Conservation (phyloP, 2,888 invertebrate species). For the Diaperis boleti region DNA sequence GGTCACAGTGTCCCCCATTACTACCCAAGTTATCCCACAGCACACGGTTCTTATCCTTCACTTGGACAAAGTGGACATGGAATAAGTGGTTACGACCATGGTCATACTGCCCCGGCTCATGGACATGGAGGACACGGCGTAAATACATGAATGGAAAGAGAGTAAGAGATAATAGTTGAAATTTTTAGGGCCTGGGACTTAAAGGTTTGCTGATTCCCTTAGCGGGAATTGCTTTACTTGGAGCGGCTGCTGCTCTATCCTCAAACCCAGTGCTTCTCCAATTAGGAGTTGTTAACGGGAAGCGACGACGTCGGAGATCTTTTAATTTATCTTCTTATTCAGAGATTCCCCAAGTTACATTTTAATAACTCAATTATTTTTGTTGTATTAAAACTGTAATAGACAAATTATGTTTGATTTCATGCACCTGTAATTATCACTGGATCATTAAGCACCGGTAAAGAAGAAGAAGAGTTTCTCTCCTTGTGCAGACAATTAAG, state of each 20-base stretch:
- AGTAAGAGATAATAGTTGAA: not conserved
- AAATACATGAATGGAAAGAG: too few species aligned
- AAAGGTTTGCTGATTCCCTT: constrained; percentile 77
- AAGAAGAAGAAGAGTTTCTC: not conserved
- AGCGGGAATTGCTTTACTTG: constrained; percentile 80
- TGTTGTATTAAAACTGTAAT: not conserved
- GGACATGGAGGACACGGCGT: constrained; percentile 17
- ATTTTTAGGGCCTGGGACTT: constrained; percentile 71
- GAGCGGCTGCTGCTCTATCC: constrained; percentile 84
- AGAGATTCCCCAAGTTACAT: not conserved
- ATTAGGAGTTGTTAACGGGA: constrained; percentile 79
- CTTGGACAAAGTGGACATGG: constrained; percentile 26
- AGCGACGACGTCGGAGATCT: constrained; percentile 63
- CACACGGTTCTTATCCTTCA: constrained; percentile 1
- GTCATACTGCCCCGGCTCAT: not conserved
- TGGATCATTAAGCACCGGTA: not conserved
- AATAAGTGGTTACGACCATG: not conserved
- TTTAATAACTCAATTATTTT: not conserved
- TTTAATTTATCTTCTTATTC: not conserved
- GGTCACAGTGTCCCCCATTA: not conserved
- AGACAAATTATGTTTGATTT: not conserved
- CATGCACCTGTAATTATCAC: not conserved
- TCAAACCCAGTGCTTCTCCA: constrained; percentile 85
- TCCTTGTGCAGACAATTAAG: not conserved
- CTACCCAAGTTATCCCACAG: constrained; percentile 2